Evolutionary conservation across 2,888 invertebrate species (phyloP).

Genomic region (Eudasyphora cyanicolor): DNA sequence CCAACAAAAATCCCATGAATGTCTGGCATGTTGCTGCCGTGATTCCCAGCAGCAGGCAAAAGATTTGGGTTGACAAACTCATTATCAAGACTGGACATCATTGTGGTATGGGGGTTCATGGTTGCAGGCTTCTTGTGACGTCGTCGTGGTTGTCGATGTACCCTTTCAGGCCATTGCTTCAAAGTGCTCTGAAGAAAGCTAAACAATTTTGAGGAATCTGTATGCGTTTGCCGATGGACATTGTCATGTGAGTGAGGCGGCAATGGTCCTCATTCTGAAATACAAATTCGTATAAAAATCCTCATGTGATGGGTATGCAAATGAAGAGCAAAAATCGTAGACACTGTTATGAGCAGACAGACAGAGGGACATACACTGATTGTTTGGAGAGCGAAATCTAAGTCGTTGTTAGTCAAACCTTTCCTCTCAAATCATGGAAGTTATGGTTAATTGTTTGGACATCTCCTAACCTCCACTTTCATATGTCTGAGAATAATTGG

Average conservation of each 20-base stretch:
- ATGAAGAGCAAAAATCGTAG: not conserved
- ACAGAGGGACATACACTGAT: not conserved
- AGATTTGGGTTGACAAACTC: constrained; percentile 1
- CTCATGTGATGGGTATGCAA: not conserved
- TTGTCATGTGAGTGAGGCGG: not conserved
- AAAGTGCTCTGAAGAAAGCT: not conserved
- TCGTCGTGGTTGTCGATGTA: too few species aligned
- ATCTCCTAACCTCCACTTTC: not conserved
- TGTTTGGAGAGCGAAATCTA: not conserved
- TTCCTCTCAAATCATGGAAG: constrained; percentile 8
- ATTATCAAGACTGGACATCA: not conserved
- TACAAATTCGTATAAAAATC: not conserved
- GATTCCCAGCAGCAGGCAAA: not conserved
- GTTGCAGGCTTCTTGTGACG: not conserved
- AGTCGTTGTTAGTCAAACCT: not conserved
- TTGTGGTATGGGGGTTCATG: not conserved
- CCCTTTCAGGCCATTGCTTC: not conserved
- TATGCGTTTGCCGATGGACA: not conserved
- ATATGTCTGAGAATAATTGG: not conserved
- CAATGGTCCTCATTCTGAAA: not conserved
- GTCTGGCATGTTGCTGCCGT: not conserved
- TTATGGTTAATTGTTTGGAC: constrained; percentile 15
- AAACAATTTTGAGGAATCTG: not conserved
- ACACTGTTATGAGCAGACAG: not conserved
- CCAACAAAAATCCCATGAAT: not conserved